Base-by-base conservation (phyloP, 2,113 vertebrate species). In the Tragelaphus buxtoni region DNA sequence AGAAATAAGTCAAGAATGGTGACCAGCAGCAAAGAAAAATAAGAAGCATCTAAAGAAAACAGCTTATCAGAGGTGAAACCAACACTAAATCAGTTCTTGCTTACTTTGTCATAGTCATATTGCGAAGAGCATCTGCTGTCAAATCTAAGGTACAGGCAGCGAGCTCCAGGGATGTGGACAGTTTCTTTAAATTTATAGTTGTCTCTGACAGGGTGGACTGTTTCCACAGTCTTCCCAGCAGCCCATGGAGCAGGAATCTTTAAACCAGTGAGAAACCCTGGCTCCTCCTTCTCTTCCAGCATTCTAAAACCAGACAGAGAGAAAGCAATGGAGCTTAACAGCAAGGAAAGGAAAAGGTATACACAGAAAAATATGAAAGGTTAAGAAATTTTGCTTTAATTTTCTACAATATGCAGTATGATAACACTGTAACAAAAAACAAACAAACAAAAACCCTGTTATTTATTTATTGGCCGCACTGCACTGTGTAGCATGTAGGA, bases 181-280 rank as follows among this genome's bases (percentile, higher is more conserved):
- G 99, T 99, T 97, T 99, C 99, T 97, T 99, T 99, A 98, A 99
- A 99, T 84, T 99, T 99, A 96, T 99, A 99, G 97, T 99, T 99
- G 98, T 99, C 99, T 98, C 99, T 99, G 94, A 99, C 99, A 0
- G 99, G 99, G 93, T 99, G 99, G 30, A 99, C 99, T 1, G 99
- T 99, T 98, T 99, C 99, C 86, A 99, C 99, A 0, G 99, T 99
- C 98, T 99, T 99, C 90, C 99, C 99, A 82, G 99, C 99, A 96
- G 99, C 99, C 99, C 99, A 99, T 0, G 99, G 99, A 97, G 99
- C 99, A 87, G 99, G 99, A 96, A 99, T 99, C 98, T 99, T 99
- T 97, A 99, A 98, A 58, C 99, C 99, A 5, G 99, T 99, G 83
- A 99, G 99, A 97, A 99, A 99, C 74, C 99, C 99, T 39, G 99